Evolutionary conservation across 2,113 vertebrate species (phyloP).

Genomic region (Antigone vipio): DNA sequence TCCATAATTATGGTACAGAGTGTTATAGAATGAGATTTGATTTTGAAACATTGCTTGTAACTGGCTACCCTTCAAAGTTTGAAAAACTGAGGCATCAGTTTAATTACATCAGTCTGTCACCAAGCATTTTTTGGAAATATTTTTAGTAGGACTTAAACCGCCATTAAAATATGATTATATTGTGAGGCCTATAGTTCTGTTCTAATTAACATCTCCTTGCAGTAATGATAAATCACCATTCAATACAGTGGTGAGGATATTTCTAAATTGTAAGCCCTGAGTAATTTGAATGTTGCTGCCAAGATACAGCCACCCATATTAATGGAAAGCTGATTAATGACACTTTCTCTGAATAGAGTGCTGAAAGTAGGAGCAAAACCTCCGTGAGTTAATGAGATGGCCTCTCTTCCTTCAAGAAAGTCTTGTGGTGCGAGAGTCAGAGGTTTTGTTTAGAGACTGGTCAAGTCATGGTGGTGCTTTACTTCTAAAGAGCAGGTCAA

Average conservation of each 20-base stretch:
- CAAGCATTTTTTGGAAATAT: conserved; percentile 30
- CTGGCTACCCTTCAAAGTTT: not conserved
- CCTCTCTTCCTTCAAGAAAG: not conserved
- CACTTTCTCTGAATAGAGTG: conserved; percentile 3
- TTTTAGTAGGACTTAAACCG: conserved; percentile 25
- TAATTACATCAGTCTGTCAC: conserved; percentile 17
- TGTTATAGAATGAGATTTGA: conserved; percentile 30
- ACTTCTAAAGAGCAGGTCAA: not conserved
- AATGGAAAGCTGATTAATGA: conserved; percentile 49
- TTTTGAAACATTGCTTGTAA: conserved; percentile 29
- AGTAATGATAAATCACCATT: conserved; percentile 45
- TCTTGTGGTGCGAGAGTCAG: not conserved
- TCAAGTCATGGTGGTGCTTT: not conserved
- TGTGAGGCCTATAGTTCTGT: not conserved
- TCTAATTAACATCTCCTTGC: conserved; percentile 50
- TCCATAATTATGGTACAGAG: not conserved
- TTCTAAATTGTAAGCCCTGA: conserved; percentile 19
- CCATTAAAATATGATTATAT: conserved; percentile 40
- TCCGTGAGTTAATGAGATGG: not conserved
- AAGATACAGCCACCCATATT: conserved; percentile 5
- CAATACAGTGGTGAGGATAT: not conserved
- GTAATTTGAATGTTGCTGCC: conserved; percentile 34
- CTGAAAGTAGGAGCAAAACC: not conserved
- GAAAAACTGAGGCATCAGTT: conserved; percentile 13
- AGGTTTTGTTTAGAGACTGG: not conserved